Evolutionary conservation across 2,888 invertebrate genomes (phyloP).

Genomic region (Drosophila peninsularis): DNA sequence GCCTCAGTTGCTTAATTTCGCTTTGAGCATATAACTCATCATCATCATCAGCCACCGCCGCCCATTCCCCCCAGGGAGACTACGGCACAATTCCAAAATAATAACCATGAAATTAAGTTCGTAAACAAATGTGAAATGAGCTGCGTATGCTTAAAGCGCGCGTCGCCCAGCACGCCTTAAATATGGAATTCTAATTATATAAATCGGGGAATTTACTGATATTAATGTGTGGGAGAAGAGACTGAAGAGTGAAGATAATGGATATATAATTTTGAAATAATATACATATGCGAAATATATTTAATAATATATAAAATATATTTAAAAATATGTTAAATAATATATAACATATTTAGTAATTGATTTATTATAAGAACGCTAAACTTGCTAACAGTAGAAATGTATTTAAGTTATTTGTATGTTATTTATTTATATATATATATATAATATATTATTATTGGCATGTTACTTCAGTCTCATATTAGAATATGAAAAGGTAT

Average conservation of each 20-base stretch:
- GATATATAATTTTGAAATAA: neutral
- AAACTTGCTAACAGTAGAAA: no score
- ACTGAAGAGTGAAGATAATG: neutral
- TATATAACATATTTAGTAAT: no score
- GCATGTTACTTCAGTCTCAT: no score
- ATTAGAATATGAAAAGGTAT: no score
- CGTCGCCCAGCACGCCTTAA: conserved; percentile 8
- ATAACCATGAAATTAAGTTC: conserved; percentile 70
- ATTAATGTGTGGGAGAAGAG: neutral
- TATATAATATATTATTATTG: no score
- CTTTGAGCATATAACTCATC: conserved; percentile 62
- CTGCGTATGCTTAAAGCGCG: conserved; percentile 45
- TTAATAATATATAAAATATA: no score
- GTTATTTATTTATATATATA: no score
- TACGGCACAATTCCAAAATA: conserved; percentile 40
- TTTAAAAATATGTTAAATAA: no score
- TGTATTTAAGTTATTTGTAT: no score
- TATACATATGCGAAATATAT: no score
- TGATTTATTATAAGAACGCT: no score
- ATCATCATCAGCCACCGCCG: conserved; percentile 50
- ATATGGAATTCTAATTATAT: conserved; percentile 19
- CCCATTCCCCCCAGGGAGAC: conserved; percentile 16
- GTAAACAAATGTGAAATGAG: conserved; percentile 41
- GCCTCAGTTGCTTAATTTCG: conserved; percentile 55
- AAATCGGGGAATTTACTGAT: neutral